Conservation (phyloP, 2,113 vertebrate genomes). For the Mus pahari region DNA sequence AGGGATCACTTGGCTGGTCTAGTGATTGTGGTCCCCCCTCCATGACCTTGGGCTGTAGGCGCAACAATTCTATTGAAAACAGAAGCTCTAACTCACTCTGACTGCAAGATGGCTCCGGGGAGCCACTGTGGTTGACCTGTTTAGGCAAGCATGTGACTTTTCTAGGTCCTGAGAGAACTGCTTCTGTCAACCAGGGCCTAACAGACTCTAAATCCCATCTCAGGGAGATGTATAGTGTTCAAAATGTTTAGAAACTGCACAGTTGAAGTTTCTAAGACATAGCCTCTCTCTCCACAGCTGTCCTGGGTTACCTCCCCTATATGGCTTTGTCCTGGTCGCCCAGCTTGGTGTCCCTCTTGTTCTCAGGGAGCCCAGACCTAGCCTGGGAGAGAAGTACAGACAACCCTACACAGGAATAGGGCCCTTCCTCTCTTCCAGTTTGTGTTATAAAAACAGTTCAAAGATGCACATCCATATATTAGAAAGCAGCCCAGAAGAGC, state of each 20-base stretch:
- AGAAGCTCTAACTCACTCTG: neutral
- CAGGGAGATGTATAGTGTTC: neutral
- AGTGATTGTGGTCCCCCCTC: neutral
- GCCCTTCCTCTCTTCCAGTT: constrained; percentile 31
- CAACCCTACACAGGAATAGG: neutral
- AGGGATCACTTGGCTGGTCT: neutral
- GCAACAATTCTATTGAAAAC: neutral
- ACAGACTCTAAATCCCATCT: neutral
- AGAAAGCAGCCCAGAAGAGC: neutral
- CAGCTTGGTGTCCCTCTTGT: constrained; percentile 3
- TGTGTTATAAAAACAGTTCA: constrained; percentile 25
- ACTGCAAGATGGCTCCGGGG: neutral
- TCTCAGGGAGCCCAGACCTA: neutral
- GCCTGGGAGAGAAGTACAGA: neutral
- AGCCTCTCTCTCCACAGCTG: neutral
- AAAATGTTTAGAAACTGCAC: constrained; percentile 4
- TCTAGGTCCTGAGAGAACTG: neutral
- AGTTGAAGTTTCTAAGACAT: constrained; percentile 9
- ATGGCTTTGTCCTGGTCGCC: neutral
- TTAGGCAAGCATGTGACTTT: neutral
- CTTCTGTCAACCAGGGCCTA: neutral
- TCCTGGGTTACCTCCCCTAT: neutral
- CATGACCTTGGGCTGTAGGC: neutral
- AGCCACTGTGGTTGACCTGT: neutral
- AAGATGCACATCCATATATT: neutral